phyloP scores from a whole-genome alignment of 2,113 vertebrate genomes.

The Ariopsis seemanni region DNA sequence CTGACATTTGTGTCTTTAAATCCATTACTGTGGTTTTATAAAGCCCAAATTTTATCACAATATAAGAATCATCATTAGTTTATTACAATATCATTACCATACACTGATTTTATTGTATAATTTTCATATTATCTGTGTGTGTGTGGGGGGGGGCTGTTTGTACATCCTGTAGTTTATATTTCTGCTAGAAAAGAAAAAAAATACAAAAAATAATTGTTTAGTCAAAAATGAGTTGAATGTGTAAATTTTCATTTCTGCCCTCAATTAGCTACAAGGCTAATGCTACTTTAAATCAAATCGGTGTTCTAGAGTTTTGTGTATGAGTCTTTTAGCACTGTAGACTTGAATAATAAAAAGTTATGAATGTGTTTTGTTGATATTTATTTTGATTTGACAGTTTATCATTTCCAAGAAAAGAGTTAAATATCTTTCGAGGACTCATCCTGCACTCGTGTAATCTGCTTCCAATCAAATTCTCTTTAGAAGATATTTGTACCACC shows the following conservation, averaged over 20 bases:
- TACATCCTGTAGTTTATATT: not conserved
- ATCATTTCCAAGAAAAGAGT: not conserved
- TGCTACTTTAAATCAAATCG: no score
- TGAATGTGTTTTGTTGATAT: not conserved
- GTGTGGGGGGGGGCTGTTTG: no score
- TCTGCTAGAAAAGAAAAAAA: not conserved
- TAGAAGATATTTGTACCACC: not conserved
- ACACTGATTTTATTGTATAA: not conserved
- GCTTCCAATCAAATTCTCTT: not conserved
- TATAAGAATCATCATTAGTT: not conserved
- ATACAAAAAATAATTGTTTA: not conserved
- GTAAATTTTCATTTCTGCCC: not conserved
- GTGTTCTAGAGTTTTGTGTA: no score
- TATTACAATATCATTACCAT: not conserved
- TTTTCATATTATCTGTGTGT: no score
- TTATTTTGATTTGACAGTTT: not conserved
- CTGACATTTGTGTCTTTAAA: not conserved
- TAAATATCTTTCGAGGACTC: not conserved
- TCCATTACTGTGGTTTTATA: not conserved
- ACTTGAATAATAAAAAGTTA: no score
- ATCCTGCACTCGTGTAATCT: not conserved
- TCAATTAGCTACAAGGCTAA: not conserved
- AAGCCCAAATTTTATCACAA: not conserved
- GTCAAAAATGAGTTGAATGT: not conserved
- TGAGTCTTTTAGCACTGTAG: no score